These are phyloP conservation scores for Petrophora chlorosata DNA, from an alignment of 2,888 invertebrate genomes.

Conservation along the genomic window DNA sequence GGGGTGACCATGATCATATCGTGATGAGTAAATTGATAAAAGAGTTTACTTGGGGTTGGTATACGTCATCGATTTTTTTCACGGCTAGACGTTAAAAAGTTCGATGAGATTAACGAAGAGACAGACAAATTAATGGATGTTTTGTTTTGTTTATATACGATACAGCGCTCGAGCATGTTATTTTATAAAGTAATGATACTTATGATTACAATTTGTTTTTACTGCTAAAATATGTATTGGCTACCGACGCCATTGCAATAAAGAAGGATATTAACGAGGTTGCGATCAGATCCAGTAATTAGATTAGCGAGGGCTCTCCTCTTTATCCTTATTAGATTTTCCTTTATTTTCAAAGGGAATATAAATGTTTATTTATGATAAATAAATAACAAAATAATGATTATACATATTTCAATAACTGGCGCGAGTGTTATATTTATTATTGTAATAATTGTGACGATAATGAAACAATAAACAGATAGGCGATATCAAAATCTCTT, in stretches of 20 bases:
- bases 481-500: too few relatives aligned
- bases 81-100: not conserved
- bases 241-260: conserved; percentile 9
- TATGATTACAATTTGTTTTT: not conserved
- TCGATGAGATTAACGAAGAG: not conserved
- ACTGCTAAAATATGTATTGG: conserved; percentile 9
- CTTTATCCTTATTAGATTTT: conserved; percentile 13
- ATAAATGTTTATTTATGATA: not conserved
- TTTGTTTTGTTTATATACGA: too few relatives aligned
- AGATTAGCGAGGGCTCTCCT: conserved; percentile 11
- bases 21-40: conserved; percentile 26
- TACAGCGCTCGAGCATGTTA: not conserved
- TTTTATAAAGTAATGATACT: not conserved
- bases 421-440: too few relatives aligned
- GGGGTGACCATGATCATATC: conserved; percentile 44
- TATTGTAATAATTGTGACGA: too few relatives aligned
- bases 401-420: too few relatives aligned
- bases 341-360: conserved; percentile 1
- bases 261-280: conserved; percentile 10
- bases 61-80: conserved; percentile 27
- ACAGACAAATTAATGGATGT: not conserved
- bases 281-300: conserved; percentile 17
- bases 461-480: too few relatives aligned
- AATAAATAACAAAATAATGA: too few relatives aligned
- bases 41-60: conserved; percentile 32